Conservation (phyloP, 2,113 vertebrate genomes). For the Glaucomys volans region DNA sequence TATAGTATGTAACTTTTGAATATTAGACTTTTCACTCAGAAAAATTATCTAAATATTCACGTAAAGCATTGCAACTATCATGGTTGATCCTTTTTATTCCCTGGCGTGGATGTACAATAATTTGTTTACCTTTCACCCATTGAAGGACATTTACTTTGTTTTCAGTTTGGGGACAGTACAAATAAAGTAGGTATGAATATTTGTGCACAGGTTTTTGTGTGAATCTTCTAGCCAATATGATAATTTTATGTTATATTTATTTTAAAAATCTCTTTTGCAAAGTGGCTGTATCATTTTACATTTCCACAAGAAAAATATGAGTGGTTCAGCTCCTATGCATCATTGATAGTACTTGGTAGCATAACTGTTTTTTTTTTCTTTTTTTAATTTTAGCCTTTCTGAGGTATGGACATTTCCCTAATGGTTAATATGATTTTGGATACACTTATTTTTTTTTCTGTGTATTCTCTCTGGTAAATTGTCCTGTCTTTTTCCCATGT, state of each 20-base stretch:
- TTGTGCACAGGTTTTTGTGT: not conserved
- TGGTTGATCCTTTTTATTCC: not conserved
- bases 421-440: not conserved
- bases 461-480: not conserved
- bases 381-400: not conserved
- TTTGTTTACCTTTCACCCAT: not conserved
- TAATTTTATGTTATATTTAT: not conserved
- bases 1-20: not conserved
- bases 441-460: too few relatives aligned
- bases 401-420: not conserved
- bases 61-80: too few relatives aligned
- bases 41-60: not conserved
- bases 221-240: not conserved
- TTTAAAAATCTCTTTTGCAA: not conserved
- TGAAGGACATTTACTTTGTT: not conserved
- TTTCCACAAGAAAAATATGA: not conserved
- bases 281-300: not conserved
- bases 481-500: not conserved
- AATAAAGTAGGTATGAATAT: not conserved
- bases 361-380: not conserved
- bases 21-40: not conserved
- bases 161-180: not conserved
- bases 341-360: not conserved
- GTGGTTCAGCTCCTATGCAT: not conserved
- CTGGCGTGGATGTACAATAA: too few relatives aligned